Evolutionary conservation across 2,888 invertebrate genomes (phyloP).

Genomic region (Eurois occulta): DNA sequence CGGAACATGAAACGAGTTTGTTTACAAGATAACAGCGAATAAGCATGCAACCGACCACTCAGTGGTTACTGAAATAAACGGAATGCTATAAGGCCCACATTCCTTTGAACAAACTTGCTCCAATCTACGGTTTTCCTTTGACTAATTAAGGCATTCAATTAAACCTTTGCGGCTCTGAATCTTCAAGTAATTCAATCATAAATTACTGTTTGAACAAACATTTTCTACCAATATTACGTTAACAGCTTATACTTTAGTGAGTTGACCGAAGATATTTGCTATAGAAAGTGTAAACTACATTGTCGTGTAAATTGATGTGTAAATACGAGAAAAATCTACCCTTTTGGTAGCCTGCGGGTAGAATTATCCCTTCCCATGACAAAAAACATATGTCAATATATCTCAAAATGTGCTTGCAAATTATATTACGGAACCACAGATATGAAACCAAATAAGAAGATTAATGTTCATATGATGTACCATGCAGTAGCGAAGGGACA

Average conservation of each 20-base stretch:
- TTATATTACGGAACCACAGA: conserved; percentile 16
- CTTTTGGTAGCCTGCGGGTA: conserved; percentile 30
- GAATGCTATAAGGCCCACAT: conserved; percentile 46
- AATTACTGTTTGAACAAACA: conserved; percentile 64
- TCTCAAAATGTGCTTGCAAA: conserved; percentile 31
- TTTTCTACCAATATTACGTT: conserved; percentile 55
- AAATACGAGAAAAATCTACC: conserved; percentile 49
- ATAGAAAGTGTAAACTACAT: conserved; percentile 52
- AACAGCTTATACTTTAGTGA: conserved; percentile 27
- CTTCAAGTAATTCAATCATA: conserved; percentile 67
- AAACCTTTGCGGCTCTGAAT: conserved; percentile 65
- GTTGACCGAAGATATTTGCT: conserved; percentile 56
- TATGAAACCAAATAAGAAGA: neutral
- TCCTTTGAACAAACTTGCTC: conserved; percentile 61
- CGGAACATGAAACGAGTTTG: conserved; percentile 43
- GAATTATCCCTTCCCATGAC: conserved; percentile 36
- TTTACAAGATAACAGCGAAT: conserved; percentile 43
- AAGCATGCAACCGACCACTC: conserved; percentile 34
- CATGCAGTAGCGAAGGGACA: too few species aligned
- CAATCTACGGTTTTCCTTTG: conserved; percentile 73
- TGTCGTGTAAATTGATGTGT: conserved; percentile 52
- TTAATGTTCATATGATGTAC: neutral
- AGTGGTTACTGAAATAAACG: conserved; percentile 27
- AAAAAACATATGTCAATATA: conserved; percentile 39
- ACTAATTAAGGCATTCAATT: conserved; percentile 73